Evolutionary conservation across 2,888 invertebrate genomes (phyloP), one percentile per base, ranked within the genome.

Genomic region (Aquatica leii): DNA sequence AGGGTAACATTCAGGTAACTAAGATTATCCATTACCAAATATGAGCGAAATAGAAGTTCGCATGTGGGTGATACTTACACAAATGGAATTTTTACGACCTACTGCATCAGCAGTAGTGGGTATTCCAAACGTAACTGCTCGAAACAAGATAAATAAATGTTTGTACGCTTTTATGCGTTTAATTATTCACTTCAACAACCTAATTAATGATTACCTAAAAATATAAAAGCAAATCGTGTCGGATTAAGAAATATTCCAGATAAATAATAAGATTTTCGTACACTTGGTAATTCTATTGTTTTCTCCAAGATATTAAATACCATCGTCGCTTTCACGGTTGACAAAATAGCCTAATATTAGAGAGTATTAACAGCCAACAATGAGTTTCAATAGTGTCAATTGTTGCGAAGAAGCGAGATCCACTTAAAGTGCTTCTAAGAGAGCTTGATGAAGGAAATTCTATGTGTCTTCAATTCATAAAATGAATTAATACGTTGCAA

Each of bases 171-270:
- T 37, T 12, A 12, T 6, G 37, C 11, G 14, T n/a, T n/a, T n/a
- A n/a, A n/a, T n/a, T n/a, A n/a, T n/a, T n/a, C n/a, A n/a, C n/a
- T n/a, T n/a, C n/a, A n/a, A n/a, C n/a, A n/a, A n/a, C 14, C 5
- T 46, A 17, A 46, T 46, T 46, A 18, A 46, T 41, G 41, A 18
- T 46, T 18, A 46, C 46, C 46, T 46, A 18, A 51, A 49, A 41
- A 62, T 65, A 62, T 59, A 71, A 71, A 71, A 70, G 69, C 71
- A 62, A 68, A 65, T 70, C 69, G 62, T 71, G 72, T 72, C 66
- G 67, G 71, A 69, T 72, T 72, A 71, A 65, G 69, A 69, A 69
- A 66, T 63, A 69, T 69, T 67, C 67, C 21, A 54, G 61, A 66
- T 68, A 67, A 69, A 69, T 66, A 68, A 68, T 67, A 66, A 65